phyloP scores from a whole-genome alignment of 2,797 vertebrate species.

The Gallirallus australis region DNA sequence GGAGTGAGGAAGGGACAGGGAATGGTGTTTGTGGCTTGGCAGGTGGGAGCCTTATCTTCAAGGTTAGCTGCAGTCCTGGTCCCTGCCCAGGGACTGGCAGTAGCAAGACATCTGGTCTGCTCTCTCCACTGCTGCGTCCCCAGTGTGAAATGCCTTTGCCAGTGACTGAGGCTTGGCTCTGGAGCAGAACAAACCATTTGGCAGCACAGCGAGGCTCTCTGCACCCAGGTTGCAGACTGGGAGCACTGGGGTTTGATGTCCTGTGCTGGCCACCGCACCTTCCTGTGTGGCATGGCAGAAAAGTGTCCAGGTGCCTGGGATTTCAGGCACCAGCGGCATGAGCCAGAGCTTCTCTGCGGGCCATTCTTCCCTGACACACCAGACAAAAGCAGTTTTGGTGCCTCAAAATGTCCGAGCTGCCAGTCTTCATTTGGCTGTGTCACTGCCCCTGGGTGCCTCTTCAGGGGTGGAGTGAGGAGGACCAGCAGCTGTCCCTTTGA shows the following conservation, averaged over 20 bases:
- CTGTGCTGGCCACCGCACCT: rapidly evolving
- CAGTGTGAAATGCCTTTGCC: neutral
- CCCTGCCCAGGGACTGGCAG: neutral
- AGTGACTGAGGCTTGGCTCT: neutral
- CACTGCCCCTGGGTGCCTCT: neutral
- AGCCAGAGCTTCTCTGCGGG: neutral
- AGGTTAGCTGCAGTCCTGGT: neutral
- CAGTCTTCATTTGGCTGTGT: rapidly evolving
- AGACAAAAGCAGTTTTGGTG: neutral
- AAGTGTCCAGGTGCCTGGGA: neutral
- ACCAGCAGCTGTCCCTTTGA: neutral
- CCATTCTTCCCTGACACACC: neutral
- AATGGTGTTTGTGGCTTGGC: neutral
- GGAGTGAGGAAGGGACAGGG: neutral
- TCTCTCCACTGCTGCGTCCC: neutral
- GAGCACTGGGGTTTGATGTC: neutral
- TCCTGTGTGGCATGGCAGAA: neutral
- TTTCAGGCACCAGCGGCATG: neutral
- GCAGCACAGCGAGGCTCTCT: rapidly evolving
- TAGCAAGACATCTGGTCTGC: neutral
- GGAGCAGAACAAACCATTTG: neutral
- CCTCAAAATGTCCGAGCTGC: neutral
- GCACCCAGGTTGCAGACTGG: rapidly evolving
- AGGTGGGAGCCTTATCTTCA: neutral
- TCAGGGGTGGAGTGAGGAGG: rapidly evolving